Evolutionary conservation across 2,888 invertebrate species (phyloP).

Genomic region (Mamestra brassicae): DNA sequence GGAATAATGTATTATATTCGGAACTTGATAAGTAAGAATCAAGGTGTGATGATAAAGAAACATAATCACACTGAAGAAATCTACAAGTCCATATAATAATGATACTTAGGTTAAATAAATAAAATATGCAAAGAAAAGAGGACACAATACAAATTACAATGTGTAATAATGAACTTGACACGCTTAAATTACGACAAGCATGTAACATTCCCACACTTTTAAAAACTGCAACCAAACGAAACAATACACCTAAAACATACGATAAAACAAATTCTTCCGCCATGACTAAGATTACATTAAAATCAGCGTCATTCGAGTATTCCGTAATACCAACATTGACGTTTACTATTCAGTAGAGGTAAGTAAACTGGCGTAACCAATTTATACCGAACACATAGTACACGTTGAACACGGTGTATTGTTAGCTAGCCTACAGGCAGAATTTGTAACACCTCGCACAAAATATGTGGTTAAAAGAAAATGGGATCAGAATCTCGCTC

Average conservation of each 20-base stretch:
- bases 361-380: conserved; percentile 78
- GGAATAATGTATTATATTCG: neutral
- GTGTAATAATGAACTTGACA: conserved; percentile 53
- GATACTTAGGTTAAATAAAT: neutral
- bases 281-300: conserved; percentile 72
- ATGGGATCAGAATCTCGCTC: conserved; percentile 40
- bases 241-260: conserved; percentile 58
- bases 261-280: conserved; percentile 65
- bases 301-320: conserved; percentile 72
- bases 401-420: conserved; percentile 73
- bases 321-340: conserved; percentile 65
- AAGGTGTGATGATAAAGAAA: neutral
- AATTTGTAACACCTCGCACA: conserved; percentile 82
- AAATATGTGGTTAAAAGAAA: conserved; percentile 74
- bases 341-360: conserved; percentile 78
- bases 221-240: conserved; percentile 57
- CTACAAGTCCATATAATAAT: neutral
- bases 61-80: neutral
- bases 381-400: conserved; percentile 77
- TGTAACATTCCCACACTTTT: conserved; percentile 57
- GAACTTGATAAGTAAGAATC: neutral
- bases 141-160: conserved; percentile 8
- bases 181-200: conserved; percentile 43
- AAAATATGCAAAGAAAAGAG: neutral
- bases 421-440: conserved; percentile 78